Conservation (phyloP, 2,797 vertebrate genomes). For the Peromyscus eremicus region DNA sequence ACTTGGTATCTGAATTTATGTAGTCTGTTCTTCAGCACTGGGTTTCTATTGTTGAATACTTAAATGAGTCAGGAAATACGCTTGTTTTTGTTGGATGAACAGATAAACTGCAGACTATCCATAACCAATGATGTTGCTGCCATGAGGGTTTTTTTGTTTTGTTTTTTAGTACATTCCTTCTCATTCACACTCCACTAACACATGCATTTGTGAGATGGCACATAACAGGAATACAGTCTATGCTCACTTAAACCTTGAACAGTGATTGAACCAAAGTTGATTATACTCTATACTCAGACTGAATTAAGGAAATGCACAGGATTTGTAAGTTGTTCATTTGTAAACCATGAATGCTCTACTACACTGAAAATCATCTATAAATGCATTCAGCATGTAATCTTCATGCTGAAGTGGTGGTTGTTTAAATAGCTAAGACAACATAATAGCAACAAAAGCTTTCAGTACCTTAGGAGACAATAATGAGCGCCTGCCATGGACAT, state of each 20-base stretch:
- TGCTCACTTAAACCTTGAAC: neutral
- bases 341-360: neutral
- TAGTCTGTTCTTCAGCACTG: neutral
- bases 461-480: neutral
- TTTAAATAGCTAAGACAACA: neutral
- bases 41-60: neutral
- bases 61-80: neutral
- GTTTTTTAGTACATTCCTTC: neutral
- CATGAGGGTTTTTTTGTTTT: neutral
- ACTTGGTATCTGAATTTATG: conserved; percentile 13
- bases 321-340: conserved; percentile 21
- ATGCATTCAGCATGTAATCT: neutral
- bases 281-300: neutral
- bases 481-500: neutral
- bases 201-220: neutral
- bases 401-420: neutral
- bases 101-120: neutral
- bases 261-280: conserved; percentile 7
- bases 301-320: neutral
- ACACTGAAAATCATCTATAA: neutral
- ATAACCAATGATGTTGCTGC: neutral
- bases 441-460: neutral
- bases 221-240: neutral
- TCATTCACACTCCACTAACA: neutral
- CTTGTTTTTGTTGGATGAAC: conserved; percentile 30